These are phyloP conservation scores for Homarus gammarus DNA, from an alignment of 2,888 invertebrate genomes.

Conservation along the genomic window DNA sequence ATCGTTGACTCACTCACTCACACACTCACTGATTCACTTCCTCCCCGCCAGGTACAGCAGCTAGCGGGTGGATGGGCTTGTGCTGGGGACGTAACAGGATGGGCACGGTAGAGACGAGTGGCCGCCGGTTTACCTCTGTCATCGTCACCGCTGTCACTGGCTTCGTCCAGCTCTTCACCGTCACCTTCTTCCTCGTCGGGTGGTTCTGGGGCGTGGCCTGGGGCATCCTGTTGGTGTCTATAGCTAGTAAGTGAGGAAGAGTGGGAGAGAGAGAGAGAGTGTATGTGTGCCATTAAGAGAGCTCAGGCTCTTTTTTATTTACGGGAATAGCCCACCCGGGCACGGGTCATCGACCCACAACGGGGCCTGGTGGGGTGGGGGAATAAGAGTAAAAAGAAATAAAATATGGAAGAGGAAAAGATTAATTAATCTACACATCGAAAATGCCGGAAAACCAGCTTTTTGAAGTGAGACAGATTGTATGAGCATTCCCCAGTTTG, in stretches of 20 bases:
- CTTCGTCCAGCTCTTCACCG: constrained; percentile 93
- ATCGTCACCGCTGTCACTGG: constrained; percentile 93
- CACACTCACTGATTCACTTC: constrained; percentile 5
- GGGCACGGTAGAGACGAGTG: constrained; percentile 88
- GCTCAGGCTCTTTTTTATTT: too few relatives aligned
- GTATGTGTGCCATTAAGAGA: too few relatives aligned
- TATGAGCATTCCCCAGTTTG: too few relatives aligned
- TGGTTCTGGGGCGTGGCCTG: constrained; percentile 99
- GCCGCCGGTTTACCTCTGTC: constrained; percentile 88
- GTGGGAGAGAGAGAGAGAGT: too few relatives aligned
- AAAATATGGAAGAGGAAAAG: too few relatives aligned
- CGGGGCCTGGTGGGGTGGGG: too few relatives aligned
- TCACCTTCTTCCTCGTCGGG: constrained; percentile 95
- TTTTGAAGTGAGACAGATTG: too few relatives aligned
- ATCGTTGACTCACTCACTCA: constrained; percentile 3
- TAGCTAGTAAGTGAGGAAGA: constrained; percentile 92
- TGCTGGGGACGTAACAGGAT: constrained; percentile 94
- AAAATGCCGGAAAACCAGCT: too few relatives aligned
- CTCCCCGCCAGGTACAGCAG: constrained; percentile 85
- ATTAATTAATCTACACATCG: too few relatives aligned
- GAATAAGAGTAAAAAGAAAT: too few relatives aligned
- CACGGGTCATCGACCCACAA: too few relatives aligned
- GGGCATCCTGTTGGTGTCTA: constrained; percentile 94
- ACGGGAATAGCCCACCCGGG: too few relatives aligned
- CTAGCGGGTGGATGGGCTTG: constrained; percentile 92